Evolutionary conservation across 2,888 invertebrate species (phyloP), one percentile per base, ranked within the genome.

Genomic region (Athripsodes cinereus): DNA sequence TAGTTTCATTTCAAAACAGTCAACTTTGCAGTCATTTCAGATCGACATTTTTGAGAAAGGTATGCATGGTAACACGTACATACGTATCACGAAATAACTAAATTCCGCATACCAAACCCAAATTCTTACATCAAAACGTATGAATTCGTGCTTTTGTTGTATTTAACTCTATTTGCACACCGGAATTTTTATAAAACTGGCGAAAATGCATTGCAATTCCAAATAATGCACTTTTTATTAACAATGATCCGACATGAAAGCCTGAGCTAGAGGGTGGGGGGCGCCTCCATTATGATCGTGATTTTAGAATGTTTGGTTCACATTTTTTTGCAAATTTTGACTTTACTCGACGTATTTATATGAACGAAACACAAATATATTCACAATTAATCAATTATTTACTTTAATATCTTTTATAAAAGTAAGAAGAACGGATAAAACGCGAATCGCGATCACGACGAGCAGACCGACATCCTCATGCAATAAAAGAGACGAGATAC

Each of bases 211-310:
- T 19, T 48, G 6, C 20, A 48, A 19, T 19, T n/a, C 22, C 22
- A 18, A 26, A 22, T 18, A 50, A 56, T 56, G 56, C 56, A 52
- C 56, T 51, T 56, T n/a, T 52, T 31, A 57, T 57, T 57, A 52
- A 57, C 57, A 57, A 57, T 57, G 57, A 46, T 52, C 48, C 34
- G 51, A 44, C 40, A 56, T 22, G 55, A 55, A 56, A 46, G 56
- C 21, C 26, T 44, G 22, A 16, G 51, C 31, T 22, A 40, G 48
- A 52, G 52, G 57, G 57, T 52, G 57, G 52, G 52, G 57, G 47
- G 52, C 26, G 44, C 52, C 46, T 20, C 52, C 52, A 57, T 57
- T 57, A 52, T 34, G 35, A 47, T 50, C 50, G 8, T 50, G 5
- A 22, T 8, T 50, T 50, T 16, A 13, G 16, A 13, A 40, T 40